A percentile compares a stretch with the other conserved stretches of the same genome.
Evolutionary conservation across 2,113 vertebrate species (phyloP).

Genomic region (Apodemus speciosus): DNA sequence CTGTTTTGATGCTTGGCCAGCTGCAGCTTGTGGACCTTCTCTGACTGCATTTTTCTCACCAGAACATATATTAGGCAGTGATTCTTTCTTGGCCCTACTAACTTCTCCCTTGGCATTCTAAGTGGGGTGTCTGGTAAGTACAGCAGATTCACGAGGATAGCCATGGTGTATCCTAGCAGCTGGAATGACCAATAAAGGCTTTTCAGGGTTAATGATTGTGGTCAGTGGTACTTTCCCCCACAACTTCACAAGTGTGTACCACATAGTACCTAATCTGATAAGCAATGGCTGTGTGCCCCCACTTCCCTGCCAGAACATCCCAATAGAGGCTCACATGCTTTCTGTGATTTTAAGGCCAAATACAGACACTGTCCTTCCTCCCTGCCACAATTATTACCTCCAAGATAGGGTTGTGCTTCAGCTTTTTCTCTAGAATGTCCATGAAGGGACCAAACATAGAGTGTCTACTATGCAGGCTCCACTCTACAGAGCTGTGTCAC

Average conservation of each 20-base stretch:
- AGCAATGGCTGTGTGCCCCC: background rate
- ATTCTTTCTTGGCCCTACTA: background rate
- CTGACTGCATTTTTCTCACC: background rate
- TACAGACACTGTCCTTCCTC: no score
- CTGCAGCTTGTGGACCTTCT: background rate
- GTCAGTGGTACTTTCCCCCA: background rate
- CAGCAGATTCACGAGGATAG: background rate
- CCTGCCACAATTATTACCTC: background rate
- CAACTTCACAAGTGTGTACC: background rate
- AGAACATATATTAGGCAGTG: background rate
- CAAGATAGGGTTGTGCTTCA: background rate
- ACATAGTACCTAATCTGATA: background rate
- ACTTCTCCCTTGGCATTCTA: background rate
- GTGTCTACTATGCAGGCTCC: background rate
- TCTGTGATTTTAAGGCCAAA: background rate
- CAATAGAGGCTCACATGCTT: background rate
- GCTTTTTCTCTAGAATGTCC: background rate
- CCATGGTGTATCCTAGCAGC: background rate
- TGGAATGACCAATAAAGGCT: background rate
- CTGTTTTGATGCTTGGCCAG: background rate
- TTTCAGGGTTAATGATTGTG: background rate
- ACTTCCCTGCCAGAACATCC: background rate
- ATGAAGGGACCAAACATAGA: background rate
- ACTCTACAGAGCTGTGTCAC: background rate
- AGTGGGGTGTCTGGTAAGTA: background rate